Evolutionary conservation across 2,888 invertebrate genomes (phyloP).

Genomic region (Leptinotarsa peninsularis): DNA sequence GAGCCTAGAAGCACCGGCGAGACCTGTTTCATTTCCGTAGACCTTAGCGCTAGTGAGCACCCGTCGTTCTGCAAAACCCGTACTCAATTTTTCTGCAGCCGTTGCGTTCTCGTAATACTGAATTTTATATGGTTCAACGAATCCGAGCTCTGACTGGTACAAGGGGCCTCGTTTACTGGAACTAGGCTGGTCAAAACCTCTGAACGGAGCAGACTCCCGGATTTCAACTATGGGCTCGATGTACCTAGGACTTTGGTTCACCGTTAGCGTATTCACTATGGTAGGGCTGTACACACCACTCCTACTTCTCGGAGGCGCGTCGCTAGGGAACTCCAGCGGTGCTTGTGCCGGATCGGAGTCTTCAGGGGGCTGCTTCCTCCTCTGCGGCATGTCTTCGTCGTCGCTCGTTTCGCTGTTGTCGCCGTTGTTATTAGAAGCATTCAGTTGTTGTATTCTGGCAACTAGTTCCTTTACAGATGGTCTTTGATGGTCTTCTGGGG

Average conservation of each 20-base stretch:
- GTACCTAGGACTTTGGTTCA: conserved; percentile 58
- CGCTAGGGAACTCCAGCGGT: conserved; percentile 52
- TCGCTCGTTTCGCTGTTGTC: conserved; percentile 64
- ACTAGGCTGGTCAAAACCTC: conserved; percentile 42
- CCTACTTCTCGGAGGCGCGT: conserved; percentile 63
- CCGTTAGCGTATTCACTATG: conserved; percentile 52
- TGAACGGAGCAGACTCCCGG: conserved; percentile 54
- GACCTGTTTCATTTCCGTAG: conserved; percentile 30
- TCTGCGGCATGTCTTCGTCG: conserved; percentile 62
- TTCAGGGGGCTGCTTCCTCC: conserved; percentile 23
- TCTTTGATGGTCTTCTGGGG: conserved; percentile 64
- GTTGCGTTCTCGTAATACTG: conserved; percentile 50
- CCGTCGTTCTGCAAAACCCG: conserved; percentile 62
- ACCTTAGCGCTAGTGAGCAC: conserved; percentile 57
- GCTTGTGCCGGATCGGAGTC: conserved; percentile 11
- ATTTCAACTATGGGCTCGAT: conserved; percentile 62
- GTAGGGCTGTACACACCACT: conserved; percentile 70
- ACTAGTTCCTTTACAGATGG: conserved; percentile 75
- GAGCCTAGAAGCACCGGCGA: conserved; percentile 28
- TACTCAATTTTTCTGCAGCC: conserved; percentile 51
- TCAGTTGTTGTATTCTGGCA: conserved; percentile 71
- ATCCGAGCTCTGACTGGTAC: conserved; percentile 49
- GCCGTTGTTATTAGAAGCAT: conserved; percentile 50
- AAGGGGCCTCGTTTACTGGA: conserved; percentile 45
- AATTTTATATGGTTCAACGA: conserved; percentile 44